These are phyloP conservation scores for Sitta europaea DNA, from an alignment of 2,113 vertebrate genomes.

Conservation along the genomic window DNA sequence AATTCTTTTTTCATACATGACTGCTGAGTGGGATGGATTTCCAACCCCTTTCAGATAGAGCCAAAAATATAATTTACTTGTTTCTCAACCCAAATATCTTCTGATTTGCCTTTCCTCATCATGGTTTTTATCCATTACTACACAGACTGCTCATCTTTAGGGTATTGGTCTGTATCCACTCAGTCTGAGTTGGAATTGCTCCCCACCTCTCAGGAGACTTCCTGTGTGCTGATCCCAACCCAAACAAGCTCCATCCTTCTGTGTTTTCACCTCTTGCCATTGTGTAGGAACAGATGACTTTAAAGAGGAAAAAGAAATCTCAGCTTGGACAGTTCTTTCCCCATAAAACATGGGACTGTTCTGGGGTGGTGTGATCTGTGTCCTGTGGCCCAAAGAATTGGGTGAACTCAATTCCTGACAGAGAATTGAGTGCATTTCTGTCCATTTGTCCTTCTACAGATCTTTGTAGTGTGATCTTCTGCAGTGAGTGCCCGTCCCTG, in stretches of 20 bases:
- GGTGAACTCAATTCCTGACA: background rate
- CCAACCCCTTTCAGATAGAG: background rate
- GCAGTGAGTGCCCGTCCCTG: background rate
- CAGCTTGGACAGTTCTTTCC: background rate
- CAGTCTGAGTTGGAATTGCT: background rate
- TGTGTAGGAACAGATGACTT: background rate
- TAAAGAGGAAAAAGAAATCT: background rate
- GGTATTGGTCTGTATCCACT: background rate
- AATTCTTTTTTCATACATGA: too few species aligned
- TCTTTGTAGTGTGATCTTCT: background rate
- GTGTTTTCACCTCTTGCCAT: background rate
- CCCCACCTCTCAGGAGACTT: background rate
- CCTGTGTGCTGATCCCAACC: background rate
- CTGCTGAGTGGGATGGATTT: background rate
- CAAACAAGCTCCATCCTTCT: background rate
- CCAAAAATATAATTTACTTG: background rate
- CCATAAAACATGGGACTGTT: background rate
- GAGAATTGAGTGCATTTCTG: background rate
- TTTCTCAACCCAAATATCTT: background rate
- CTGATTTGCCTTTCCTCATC: background rate
- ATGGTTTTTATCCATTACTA: background rate
- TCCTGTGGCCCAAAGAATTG: fast-evolving
- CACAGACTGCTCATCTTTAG: background rate
- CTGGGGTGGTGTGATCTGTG: fast-evolving
- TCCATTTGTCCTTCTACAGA: background rate